Percentiles rank a stretch among this genome's conserved stretches.
These are phyloP conservation scores for Pygocentrus nattereri DNA, from an alignment of 2,797 vertebrate genomes.

Conservation along the genomic window DNA sequence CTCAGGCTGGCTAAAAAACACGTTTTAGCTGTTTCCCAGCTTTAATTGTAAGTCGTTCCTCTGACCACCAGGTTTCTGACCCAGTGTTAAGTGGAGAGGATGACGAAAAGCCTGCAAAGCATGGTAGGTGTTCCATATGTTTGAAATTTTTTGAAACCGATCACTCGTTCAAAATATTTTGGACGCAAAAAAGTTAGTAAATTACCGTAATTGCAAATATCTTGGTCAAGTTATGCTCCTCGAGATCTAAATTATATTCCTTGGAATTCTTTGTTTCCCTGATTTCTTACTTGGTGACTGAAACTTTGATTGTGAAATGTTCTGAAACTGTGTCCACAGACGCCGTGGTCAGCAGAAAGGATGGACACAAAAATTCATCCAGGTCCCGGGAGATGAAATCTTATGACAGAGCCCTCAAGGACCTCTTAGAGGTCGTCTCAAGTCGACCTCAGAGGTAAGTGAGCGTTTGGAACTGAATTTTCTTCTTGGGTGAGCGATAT, in stretches of 20 bases:
- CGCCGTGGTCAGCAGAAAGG: not conserved
- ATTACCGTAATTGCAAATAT: too few relatives aligned
- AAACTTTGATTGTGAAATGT: not conserved
- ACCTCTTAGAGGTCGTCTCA: slow-evolving; percentile 68
- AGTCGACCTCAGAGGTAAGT: slow-evolving; percentile 74
- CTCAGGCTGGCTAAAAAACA: too few relatives aligned
- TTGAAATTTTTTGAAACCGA: too few relatives aligned
- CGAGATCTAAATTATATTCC: too few relatives aligned
- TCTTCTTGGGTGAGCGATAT: too few relatives aligned
- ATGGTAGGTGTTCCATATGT: not conserved
- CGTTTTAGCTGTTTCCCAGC: too few relatives aligned
- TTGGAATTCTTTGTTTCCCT: not conserved
- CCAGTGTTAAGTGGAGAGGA: not conserved
- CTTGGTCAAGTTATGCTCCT: too few relatives aligned
- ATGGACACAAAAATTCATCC: not conserved
- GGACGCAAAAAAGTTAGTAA: too few relatives aligned
- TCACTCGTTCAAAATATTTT: too few relatives aligned
- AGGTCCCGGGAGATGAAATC: slow-evolving; percentile 63
- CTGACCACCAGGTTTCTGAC: slow-evolving; percentile 13
- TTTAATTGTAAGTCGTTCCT: not conserved
- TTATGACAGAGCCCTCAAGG: slow-evolving; percentile 65
- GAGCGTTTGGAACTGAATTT: too few relatives aligned
- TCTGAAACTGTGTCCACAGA: slow-evolving; percentile 60
- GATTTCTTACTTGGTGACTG: not conserved
- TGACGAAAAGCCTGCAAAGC: not conserved